Conservation (phyloP, 30 jellyfish, hydroid and myxozoan genomes). For the Aurelia aurita complex sp. Pacific region DNA sequence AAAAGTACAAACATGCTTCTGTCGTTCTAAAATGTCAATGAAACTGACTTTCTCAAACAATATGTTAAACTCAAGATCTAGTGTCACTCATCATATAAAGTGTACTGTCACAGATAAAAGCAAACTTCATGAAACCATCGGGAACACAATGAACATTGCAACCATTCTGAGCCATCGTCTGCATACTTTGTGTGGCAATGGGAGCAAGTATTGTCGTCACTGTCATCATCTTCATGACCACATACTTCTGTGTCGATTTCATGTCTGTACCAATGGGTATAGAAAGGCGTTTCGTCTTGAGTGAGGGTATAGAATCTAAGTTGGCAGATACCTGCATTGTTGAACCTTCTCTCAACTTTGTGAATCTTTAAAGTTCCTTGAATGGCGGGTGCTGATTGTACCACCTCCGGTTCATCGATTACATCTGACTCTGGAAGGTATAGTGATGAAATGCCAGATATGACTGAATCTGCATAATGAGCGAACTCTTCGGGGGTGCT, state of each 20-base stretch:
- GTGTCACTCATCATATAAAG: no score
- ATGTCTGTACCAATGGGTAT: slow-evolving; percentile 3
- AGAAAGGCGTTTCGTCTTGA: slow-evolving; percentile 3
- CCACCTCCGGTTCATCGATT: slow-evolving; percentile 13
- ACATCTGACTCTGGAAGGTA: slow-evolving; percentile 9
- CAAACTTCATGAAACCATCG: slow-evolving; percentile 1
- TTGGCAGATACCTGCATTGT: background rate
- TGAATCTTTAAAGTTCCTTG: slow-evolving; percentile 13
- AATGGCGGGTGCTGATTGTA: background rate
- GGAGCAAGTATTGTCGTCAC: slow-evolving; percentile 7
- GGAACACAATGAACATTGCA: slow-evolving; percentile 9
- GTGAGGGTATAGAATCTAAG: background rate
- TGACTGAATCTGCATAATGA: slow-evolving; percentile 25
- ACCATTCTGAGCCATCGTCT: background rate
- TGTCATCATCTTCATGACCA: slow-evolving; percentile 8
- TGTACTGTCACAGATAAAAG: background rate
- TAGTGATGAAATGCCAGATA: background rate
- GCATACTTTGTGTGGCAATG: background rate
- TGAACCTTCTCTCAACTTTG: slow-evolving; percentile 21
- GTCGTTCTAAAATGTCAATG: no score
- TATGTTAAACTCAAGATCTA: no score
- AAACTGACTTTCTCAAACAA: no score
- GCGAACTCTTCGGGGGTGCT: slow-evolving; percentile 48
- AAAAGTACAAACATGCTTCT: no score
- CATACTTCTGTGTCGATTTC: background rate